Percentiles rank a stretch among this genome's conserved stretches.
Evolutionary conservation across 2,113 vertebrate genomes (phyloP).

Genomic region (Zosterops hypoxanthus): DNA sequence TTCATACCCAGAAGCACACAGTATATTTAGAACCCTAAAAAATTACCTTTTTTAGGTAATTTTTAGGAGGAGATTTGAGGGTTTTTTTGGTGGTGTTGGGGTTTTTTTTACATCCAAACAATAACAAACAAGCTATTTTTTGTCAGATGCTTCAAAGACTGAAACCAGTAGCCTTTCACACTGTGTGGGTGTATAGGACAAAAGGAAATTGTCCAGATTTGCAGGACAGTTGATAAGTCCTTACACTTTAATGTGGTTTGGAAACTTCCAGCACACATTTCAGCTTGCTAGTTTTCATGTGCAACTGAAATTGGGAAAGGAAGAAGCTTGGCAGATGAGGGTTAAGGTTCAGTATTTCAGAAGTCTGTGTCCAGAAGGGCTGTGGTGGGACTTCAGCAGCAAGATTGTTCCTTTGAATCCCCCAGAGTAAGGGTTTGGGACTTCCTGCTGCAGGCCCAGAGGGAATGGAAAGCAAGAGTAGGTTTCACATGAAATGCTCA

Average conservation of each 20-base stretch:
- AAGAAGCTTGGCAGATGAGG: constrained; percentile 41
- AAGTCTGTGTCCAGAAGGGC: background rate
- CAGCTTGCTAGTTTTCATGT: constrained; percentile 22
- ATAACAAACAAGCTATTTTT: background rate
- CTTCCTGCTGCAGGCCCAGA: constrained; percentile 39
- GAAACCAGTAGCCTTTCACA: background rate
- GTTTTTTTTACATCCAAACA: background rate
- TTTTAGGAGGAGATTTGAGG: background rate
- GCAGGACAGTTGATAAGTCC: background rate
- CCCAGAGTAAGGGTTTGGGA: background rate
- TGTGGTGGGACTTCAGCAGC: constrained; percentile 41
- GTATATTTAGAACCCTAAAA: background rate
- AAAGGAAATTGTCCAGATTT: constrained; percentile 48
- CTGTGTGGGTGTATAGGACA: background rate
- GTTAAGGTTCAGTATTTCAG: background rate
- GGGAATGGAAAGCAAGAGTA: constrained; percentile 22
- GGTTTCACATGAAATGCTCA: constrained; percentile 10
- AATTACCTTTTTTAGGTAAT: background rate
- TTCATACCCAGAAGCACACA: background rate
- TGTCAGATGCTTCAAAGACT: background rate
- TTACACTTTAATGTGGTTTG: constrained; percentile 27
- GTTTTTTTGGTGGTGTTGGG: background rate
- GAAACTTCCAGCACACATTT: constrained; percentile 27
- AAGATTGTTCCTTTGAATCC: constrained; percentile 38
- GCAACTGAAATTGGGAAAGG: constrained; percentile 45